Percentiles rank a stretch among this genome's conserved stretches.
These are phyloP conservation scores for Callospermophilus lateralis DNA, from an alignment of 2,113 vertebrate genomes.

Conservation along the genomic window DNA sequence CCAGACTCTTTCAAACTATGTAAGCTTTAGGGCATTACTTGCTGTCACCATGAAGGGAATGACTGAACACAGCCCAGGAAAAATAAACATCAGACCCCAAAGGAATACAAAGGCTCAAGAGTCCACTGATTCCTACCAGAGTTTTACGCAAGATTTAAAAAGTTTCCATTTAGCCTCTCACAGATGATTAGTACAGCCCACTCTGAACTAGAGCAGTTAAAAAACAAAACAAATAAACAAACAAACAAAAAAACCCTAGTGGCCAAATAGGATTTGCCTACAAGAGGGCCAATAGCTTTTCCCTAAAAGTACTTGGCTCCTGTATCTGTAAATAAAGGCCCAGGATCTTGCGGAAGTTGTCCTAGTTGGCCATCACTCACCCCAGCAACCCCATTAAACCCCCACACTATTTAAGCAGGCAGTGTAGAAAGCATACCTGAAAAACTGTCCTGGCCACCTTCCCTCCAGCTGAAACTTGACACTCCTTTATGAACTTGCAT, in stretches of 20 bases:
- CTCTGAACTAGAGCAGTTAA: not conserved
- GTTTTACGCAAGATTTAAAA: conserved; percentile 48
- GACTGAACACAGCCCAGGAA: conserved; percentile 25
- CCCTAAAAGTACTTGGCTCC: not conserved
- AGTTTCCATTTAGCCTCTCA: conserved; percentile 40
- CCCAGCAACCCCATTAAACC: not conserved
- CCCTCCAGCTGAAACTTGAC: conserved; percentile 22
- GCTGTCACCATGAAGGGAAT: not conserved
- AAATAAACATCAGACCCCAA: conserved; percentile 55
- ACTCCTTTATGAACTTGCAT: conserved; percentile 46
- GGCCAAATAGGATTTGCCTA: conserved; percentile 39
- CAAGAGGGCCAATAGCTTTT: not conserved
- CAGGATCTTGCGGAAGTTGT: not conserved
- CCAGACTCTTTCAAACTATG: conserved; percentile 57
- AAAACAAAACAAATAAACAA: conserved; percentile 23
- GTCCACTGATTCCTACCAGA: not conserved
- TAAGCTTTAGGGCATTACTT: conserved; percentile 27
- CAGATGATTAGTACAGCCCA: conserved; percentile 20
- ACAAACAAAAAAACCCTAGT: not conserved
- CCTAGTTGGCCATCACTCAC: not conserved
- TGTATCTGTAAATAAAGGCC: not conserved
- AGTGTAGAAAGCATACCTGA: not conserved
- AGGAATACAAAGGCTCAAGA: conserved; percentile 40
- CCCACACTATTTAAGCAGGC: not conserved
- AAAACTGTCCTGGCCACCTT: conserved; percentile 1